A percentile compares a stretch with the other conserved stretches of the same genome.
Evolutionary conservation across 2,113 vertebrate species (phyloP).

Genomic region (Odobenus rosmarus): DNA sequence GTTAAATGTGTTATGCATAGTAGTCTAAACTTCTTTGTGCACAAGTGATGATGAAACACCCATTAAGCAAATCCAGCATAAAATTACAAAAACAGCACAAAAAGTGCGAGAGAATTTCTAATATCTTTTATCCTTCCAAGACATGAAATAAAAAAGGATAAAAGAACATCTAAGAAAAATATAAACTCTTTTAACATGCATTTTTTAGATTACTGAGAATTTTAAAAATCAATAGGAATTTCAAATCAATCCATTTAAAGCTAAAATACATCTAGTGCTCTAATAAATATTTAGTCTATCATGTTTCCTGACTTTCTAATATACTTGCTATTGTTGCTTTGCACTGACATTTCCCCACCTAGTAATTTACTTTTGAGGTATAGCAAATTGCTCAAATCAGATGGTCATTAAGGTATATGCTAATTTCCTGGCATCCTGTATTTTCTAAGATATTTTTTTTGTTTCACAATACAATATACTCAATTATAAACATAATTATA

Average conservation of each 20-base stretch:
- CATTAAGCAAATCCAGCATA: neutral
- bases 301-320: neutral
- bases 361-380: neutral
- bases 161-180: neutral
- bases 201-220: neutral
- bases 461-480: neutral
- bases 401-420: neutral
- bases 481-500: neutral
- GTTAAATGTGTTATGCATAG: neutral
- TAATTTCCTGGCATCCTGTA: neutral
- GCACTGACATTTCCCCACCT: neutral
- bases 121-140: neutral
- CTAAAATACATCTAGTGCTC: neutral
- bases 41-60: neutral
- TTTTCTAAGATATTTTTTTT: slow-evolving; percentile 9
- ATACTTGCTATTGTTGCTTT: neutral
- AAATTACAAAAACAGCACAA: neutral
- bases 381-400: neutral
- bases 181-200: neutral
- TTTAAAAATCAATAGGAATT: neutral
- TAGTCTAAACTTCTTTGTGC: neutral
- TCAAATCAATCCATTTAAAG: neutral
- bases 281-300: neutral
- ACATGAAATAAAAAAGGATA: neutral
- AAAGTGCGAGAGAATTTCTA: neutral